A percentile compares a stretch with the other conserved stretches of the same genome.
These are phyloP conservation scores for Amphilophus citrinellus DNA, from an alignment of 2,113 vertebrate species.

Conservation along the genomic window DNA sequence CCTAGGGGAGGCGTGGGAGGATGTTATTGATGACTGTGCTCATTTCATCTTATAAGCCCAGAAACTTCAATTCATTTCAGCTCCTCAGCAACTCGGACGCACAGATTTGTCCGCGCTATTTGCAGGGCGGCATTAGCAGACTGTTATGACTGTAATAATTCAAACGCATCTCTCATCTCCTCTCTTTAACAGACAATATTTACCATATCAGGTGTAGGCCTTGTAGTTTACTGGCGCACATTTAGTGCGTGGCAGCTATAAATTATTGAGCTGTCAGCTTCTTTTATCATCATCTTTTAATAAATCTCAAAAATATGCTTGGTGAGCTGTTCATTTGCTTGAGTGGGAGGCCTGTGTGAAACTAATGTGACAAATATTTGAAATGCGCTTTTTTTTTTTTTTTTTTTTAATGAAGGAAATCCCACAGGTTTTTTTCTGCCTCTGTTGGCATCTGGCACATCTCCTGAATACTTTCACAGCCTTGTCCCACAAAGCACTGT, in stretches of 20 bases:
- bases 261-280: background rate
- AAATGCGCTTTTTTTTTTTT: background rate
- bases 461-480: background rate
- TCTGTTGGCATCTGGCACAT: background rate
- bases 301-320: background rate
- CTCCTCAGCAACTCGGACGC: background rate
- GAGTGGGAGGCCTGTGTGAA: background rate
- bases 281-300: background rate
- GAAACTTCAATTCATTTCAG: background rate
- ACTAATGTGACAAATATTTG: slow-evolving; percentile 5
- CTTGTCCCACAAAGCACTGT: background rate
- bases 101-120: background rate
- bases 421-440: background rate
- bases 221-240: background rate
- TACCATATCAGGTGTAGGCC: background rate
- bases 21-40: background rate
- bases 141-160: background rate
- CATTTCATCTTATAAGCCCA: background rate
- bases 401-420: background rate
- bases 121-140: background rate
- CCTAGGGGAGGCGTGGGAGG: background rate
- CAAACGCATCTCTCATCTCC: background rate
- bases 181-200: background rate
- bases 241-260: background rate
- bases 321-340: background rate